Percentiles rank a stretch among this genome's conserved stretches.
These are phyloP conservation scores for Acrocyrtus sp. DNA, from an alignment of 2,888 invertebrate species.

Conservation along the genomic window DNA sequence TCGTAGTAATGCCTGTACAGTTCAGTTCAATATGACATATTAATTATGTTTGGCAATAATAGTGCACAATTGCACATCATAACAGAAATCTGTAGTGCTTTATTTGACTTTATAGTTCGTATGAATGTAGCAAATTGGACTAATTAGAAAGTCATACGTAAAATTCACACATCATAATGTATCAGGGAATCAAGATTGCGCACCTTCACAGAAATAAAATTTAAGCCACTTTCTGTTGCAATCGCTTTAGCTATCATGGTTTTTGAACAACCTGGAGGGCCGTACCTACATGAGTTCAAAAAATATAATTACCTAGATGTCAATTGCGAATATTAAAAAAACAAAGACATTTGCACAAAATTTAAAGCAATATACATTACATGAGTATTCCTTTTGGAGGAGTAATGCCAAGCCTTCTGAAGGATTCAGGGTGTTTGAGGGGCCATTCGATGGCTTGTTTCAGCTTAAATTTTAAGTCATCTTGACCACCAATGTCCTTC, in stretches of 20 bases:
- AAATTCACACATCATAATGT: too few relatives aligned
- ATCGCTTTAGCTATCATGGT: slow-evolving; percentile 98
- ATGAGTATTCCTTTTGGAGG: slow-evolving; percentile 91
- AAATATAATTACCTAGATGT: background rate
- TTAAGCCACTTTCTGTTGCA: slow-evolving; percentile 94
- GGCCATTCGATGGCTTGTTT: slow-evolving; percentile 96
- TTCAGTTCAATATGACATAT: slow-evolving; percentile 95
- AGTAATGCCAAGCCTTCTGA: slow-evolving; percentile 80
- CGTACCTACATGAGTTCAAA: background rate
- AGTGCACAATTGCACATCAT: too few relatives aligned
- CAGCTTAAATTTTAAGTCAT: slow-evolving; percentile 84
- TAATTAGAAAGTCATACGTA: too few relatives aligned
- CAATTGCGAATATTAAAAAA: too few relatives aligned
- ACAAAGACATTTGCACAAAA: too few relatives aligned
- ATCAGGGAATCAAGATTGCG: too few relatives aligned
- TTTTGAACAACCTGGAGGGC: slow-evolving; percentile 91
- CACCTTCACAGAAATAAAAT: slow-evolving; percentile 92
- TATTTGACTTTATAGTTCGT: too few relatives aligned
- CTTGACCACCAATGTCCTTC: slow-evolving; percentile 94
- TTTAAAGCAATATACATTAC: slow-evolving; percentile 67
- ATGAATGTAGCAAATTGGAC: too few relatives aligned
- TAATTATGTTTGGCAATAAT: slow-evolving; percentile 97
- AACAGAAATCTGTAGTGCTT: too few relatives aligned
- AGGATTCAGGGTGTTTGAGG: slow-evolving; percentile 83
- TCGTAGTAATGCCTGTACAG: slow-evolving; percentile 81